These are phyloP conservation scores for Platichthys flesus DNA, from an alignment of 2,113 vertebrate genomes.

Conservation along the genomic window DNA sequence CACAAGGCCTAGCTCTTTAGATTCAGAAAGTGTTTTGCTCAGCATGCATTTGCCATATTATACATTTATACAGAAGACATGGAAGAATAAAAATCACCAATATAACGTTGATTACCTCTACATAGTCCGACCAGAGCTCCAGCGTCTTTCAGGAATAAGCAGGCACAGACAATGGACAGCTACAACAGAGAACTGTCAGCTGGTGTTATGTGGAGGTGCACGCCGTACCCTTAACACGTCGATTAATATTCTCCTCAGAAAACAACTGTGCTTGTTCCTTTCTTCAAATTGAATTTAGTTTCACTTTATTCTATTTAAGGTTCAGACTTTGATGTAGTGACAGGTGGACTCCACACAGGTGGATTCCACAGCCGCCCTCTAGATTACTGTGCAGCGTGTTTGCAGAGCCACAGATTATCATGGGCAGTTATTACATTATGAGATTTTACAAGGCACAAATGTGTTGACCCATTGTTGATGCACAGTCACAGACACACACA, in stretches of 20 bases:
- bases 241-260: background rate
- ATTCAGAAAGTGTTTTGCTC: background rate
- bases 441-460: slow-evolving; percentile 20
- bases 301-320: background rate
- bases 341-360: background rate
- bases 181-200: background rate
- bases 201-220: background rate
- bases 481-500: background rate
- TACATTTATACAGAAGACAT: background rate
- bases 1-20: background rate
- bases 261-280: background rate
- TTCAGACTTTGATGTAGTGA: background rate
- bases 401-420: slow-evolving; percentile 38
- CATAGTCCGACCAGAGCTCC: too few species aligned
- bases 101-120: too few species aligned
- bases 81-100: background rate
- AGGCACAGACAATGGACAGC: background rate
- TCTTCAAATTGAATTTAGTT: background rate
- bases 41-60: background rate
- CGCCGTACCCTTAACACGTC: background rate
- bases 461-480: slow-evolving; percentile 36
- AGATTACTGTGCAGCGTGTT: slow-evolving; percentile 37
- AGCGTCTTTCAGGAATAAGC: background rate
- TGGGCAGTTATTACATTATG: slow-evolving; percentile 39
- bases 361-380: background rate